Evolutionary conservation across 2,797 vertebrate genomes (phyloP).

Genomic region (Phaenicophaeus curvirostris): DNA sequence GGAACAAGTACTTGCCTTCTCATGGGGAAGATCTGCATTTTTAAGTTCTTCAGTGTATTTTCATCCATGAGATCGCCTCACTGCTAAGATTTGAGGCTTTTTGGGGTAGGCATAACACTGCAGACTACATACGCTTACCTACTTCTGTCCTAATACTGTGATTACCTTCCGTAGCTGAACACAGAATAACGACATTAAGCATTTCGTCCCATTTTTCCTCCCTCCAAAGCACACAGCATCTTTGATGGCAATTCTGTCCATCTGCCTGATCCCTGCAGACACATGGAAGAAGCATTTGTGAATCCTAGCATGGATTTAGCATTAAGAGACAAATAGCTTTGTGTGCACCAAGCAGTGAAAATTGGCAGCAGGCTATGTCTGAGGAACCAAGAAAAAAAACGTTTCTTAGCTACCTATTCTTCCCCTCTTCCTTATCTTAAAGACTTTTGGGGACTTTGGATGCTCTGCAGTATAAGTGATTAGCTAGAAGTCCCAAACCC

Average conservation of each 20-base stretch:
- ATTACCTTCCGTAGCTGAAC: not conserved
- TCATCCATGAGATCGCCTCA: not conserved
- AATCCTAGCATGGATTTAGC: conserved; percentile 5
- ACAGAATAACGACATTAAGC: not conserved
- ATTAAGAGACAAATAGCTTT: conserved; percentile 13
- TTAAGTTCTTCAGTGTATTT: not conserved
- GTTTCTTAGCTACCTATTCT: conserved; percentile 13
- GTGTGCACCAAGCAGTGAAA: not conserved
- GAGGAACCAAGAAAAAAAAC: conserved; percentile 16
- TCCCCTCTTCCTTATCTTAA: conserved; percentile 3
- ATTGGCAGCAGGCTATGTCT: not conserved
- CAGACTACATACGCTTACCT: not conserved
- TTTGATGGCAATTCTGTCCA: not conserved
- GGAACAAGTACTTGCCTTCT: not conserved
- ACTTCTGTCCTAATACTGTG: not conserved
- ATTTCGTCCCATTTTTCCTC: not conserved
- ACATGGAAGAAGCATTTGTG: not conserved
- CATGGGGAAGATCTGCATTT: not conserved
- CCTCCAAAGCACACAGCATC: not conserved
- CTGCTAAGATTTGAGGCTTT: not conserved
- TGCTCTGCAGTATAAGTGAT: not conserved
- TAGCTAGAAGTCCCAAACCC: not conserved
- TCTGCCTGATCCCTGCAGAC: conserved; percentile 1
- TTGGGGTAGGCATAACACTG: not conserved
- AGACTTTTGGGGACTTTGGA: conserved; percentile 5